A percentile compares a stretch with the other conserved stretches of the same genome.
Conservation (phyloP, 2,888 invertebrate genomes). For the Chaetogeoica ovagalla region DNA sequence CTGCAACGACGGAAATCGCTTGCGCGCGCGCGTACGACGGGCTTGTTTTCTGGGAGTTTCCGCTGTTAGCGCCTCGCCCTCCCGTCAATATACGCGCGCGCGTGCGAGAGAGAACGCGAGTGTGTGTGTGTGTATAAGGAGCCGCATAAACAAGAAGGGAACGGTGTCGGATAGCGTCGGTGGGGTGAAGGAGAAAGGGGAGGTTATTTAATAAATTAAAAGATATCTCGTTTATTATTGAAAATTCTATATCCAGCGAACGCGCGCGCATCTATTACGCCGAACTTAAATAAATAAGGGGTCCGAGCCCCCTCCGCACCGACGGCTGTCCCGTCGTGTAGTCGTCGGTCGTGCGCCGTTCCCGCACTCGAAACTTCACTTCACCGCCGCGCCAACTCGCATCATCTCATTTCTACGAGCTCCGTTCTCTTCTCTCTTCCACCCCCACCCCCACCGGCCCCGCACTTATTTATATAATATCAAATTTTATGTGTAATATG, state of each 20-base stretch:
- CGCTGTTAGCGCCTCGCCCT: slow-evolving; percentile 36
- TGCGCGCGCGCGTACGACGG: not conserved
- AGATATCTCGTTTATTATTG: slow-evolving; percentile 56
- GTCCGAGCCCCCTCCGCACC: slow-evolving; percentile 53
- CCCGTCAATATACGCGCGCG: too few relatives aligned
- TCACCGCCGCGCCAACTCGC: not conserved
- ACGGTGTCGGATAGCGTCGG: too few relatives aligned
- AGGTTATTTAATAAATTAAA: slow-evolving; percentile 56
- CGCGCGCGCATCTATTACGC: slow-evolving; percentile 54
- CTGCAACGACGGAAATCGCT: not conserved
- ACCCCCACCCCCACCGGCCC: too few relatives aligned
- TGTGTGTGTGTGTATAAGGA: too few relatives aligned
- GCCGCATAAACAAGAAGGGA: slow-evolving; percentile 8
- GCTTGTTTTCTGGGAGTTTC: slow-evolving; percentile 43
- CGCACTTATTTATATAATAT: too few relatives aligned
- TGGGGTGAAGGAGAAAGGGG: too few relatives aligned
- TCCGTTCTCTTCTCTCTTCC: too few relatives aligned
- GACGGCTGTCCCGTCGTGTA: not conserved
- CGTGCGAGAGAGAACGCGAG: too few relatives aligned
- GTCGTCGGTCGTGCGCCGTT: not conserved
- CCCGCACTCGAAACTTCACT: not conserved
- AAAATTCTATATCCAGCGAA: slow-evolving; percentile 56
- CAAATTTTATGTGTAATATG: too few relatives aligned
- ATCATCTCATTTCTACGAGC: not conserved
- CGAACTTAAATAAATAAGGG: slow-evolving; percentile 55